Conservation (phyloP, 2,797 vertebrate species). For the Telmatherina bonti region DNA sequence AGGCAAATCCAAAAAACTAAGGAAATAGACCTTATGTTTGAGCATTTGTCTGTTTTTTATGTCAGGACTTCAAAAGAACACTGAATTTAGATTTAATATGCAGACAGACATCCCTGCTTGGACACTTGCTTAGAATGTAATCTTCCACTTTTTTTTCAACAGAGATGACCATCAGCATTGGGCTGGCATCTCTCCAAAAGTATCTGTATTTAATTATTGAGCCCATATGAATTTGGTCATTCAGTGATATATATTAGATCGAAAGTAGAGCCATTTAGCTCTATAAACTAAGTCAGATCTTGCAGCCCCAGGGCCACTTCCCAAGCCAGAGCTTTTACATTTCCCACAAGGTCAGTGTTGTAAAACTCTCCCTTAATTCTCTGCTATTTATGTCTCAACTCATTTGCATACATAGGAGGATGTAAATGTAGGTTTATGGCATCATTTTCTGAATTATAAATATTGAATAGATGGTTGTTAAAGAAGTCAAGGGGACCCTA, state of each 20-base stretch:
- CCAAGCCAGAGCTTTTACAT: slow-evolving; percentile 55
- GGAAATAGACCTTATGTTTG: background rate
- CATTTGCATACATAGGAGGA: slow-evolving; percentile 71
- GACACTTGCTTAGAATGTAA: background rate
- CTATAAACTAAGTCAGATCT: slow-evolving; percentile 73
- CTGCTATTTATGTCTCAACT: slow-evolving; percentile 61
- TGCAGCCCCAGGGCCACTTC: slow-evolving; percentile 39
- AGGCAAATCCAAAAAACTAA: background rate
- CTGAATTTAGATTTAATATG: background rate
- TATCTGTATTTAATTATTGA: slow-evolving; percentile 61
- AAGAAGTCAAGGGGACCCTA: slow-evolving; percentile 43
- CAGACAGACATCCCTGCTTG: background rate
- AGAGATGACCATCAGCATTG: slow-evolving; percentile 24
- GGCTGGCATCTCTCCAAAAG: slow-evolving; percentile 26
- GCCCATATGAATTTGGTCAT: slow-evolving; percentile 62
- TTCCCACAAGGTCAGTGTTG: slow-evolving; percentile 70
- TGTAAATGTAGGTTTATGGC: slow-evolving; percentile 71
- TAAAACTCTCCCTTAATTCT: slow-evolving; percentile 68
- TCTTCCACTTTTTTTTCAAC: background rate
- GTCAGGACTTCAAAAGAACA: background rate
- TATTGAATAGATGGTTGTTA: slow-evolving; percentile 46
- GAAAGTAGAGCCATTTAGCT: slow-evolving; percentile 52
- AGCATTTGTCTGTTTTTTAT: background rate
- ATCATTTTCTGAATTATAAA: slow-evolving; percentile 64
- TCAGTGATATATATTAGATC: slow-evolving; percentile 60